These are phyloP conservation scores for Phoeniculus purpureus DNA, from an alignment of 2,797 vertebrate species.

Conservation along the genomic window DNA sequence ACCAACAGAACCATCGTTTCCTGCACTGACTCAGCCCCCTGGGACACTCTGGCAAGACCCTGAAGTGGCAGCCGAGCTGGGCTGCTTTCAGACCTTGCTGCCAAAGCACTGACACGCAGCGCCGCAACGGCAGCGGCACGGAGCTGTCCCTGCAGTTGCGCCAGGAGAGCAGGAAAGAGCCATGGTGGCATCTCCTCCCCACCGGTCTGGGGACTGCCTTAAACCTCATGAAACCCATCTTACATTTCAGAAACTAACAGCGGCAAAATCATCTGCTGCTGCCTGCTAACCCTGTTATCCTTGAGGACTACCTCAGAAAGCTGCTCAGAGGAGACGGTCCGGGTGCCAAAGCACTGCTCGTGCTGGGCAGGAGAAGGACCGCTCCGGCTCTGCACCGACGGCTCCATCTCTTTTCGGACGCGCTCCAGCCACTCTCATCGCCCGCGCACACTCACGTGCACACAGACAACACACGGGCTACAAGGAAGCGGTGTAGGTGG, in stretches of 20 bases:
- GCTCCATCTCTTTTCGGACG: not conserved
- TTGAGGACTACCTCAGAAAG: not conserved
- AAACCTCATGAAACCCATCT: not conserved
- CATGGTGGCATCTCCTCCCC: not conserved
- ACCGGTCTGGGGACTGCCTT: slow-evolving; percentile 10
- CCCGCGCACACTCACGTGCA: not conserved
- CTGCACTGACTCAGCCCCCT: not conserved
- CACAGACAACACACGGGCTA: not conserved
- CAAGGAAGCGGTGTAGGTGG: not conserved
- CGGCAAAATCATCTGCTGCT: not conserved
- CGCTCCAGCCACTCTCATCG: not conserved
- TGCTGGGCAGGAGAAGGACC: not conserved
- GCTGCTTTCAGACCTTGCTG: slow-evolving; percentile 34
- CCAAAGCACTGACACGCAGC: slow-evolving; percentile 18
- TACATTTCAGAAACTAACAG: not conserved
- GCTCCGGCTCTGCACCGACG: not conserved
- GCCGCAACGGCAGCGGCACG: not conserved
- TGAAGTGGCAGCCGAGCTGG: not conserved
- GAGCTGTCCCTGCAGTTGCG: not conserved
- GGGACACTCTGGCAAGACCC: not conserved
- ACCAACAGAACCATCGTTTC: not conserved
- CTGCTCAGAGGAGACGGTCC: not conserved
- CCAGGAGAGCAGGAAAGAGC: slow-evolving; percentile 34
- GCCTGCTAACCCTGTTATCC: not conserved
- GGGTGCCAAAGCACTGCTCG: not conserved